Evolutionary conservation across 2,888 invertebrate species (phyloP).

Genomic region (Chrysomela aeneicollis): DNA sequence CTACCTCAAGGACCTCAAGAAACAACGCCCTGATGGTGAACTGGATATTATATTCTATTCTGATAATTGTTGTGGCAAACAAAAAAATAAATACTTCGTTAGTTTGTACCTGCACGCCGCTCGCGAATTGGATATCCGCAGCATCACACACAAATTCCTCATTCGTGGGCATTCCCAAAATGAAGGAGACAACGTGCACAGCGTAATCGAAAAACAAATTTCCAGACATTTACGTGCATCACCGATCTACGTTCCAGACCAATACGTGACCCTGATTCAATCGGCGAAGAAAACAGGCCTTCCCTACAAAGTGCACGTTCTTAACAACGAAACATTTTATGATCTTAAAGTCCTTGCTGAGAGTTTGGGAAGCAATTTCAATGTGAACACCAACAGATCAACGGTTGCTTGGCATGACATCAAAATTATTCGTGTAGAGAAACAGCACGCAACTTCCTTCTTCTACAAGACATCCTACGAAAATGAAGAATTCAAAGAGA

Average conservation of each 20-base stretch:
- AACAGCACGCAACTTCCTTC: background rate
- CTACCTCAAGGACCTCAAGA: constrained; percentile 19
- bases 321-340: background rate
- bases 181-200: no score
- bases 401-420: no score
- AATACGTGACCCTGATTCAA: constrained; percentile 27
- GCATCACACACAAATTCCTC: no score
- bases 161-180: no score
- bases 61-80: constrained; percentile 34
- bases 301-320: constrained; percentile 7
- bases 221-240: constrained; percentile 26
- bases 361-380: background rate
- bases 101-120: no score
- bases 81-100: no score
- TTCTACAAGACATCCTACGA: background rate
- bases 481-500: no score
- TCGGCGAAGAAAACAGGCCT: constrained; percentile 27
- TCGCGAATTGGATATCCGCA: no score
- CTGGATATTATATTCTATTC: constrained; percentile 31
- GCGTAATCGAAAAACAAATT: no score
- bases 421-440: background rate
- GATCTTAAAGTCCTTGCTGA: background rate
- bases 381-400: no score
- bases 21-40: constrained; percentile 15
- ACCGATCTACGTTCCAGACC: constrained; percentile 28